These are phyloP conservation scores for Acrobeloides nanus DNA, from an alignment of 2,888 invertebrate genomes.

Conservation along the genomic window DNA sequence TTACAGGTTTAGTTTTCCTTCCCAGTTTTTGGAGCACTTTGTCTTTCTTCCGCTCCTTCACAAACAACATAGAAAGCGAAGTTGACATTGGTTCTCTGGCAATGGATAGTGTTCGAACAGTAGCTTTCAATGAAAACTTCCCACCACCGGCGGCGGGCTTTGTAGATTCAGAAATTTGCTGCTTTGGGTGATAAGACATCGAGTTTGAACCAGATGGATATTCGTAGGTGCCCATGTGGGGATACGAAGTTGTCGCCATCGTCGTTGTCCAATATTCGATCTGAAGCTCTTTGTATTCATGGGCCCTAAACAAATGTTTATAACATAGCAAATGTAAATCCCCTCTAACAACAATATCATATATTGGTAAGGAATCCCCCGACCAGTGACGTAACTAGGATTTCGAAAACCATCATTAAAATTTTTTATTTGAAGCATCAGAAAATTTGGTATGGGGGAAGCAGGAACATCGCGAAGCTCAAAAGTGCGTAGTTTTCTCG, in stretches of 20 bases:
- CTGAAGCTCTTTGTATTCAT: conserved; percentile 31
- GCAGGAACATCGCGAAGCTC: too few relatives aligned
- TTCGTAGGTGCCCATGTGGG: not conserved
- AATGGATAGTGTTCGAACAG: conserved; percentile 41
- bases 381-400: too few relatives aligned
- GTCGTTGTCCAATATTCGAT: conserved; percentile 43
- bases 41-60: conserved; percentile 51
- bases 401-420: too few relatives aligned
- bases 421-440: too few relatives aligned
- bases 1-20: conserved; percentile 22
- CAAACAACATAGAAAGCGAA: conserved; percentile 39
- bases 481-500: too few relatives aligned
- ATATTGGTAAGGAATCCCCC: too few relatives aligned
- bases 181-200: too few relatives aligned
- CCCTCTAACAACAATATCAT: too few relatives aligned
- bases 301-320: conserved; percentile 3
- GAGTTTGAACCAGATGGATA: conserved; percentile 5
- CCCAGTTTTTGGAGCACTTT: conserved; percentile 53
- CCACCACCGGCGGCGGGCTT: conserved; percentile 28
- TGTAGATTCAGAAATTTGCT: conserved; percentile 14
- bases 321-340: too few relatives aligned
- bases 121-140: conserved; percentile 47
- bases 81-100: conserved; percentile 25
- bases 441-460: too few relatives aligned
- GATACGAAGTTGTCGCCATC: conserved; percentile 1